Conservation (phyloP, 2,888 invertebrate species). For the Eugnorisma glareosa region DNA sequence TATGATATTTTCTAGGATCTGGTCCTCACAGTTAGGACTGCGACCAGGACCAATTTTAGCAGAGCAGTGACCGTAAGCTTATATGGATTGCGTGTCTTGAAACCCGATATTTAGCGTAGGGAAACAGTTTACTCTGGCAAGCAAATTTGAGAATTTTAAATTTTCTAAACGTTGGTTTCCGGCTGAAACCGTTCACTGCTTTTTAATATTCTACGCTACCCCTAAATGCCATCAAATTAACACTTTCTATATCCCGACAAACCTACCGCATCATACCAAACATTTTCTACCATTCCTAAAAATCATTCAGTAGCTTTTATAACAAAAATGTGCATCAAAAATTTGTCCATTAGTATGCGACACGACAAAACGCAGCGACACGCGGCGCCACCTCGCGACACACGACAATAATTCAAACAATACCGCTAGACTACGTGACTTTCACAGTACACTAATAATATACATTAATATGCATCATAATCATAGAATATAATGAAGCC, state of each 20-base stretch:
- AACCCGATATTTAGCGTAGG: background rate
- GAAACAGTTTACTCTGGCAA: background rate
- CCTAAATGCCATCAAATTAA: background rate
- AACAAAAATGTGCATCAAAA: conserved; percentile 29
- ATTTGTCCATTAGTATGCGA: conserved; percentile 59
- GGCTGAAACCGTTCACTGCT: background rate
- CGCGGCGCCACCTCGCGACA: conserved; percentile 58
- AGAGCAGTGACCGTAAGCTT: background rate
- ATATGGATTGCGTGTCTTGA: background rate
- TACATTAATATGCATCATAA: conserved; percentile 49
- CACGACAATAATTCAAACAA: conserved; percentile 58
- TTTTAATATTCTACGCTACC: conserved; percentile 13
- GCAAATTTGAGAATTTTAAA: background rate
- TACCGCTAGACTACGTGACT: conserved; percentile 63
- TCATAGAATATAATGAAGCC: conserved; percentile 41
- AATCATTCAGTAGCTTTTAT: conserved; percentile 25
- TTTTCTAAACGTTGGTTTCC: background rate
- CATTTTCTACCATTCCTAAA: background rate
- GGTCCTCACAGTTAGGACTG: background rate
- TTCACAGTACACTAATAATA: conserved; percentile 37
- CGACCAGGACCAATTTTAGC: background rate
- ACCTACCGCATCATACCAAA: background rate
- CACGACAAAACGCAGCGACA: conserved; percentile 29
- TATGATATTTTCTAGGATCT: no score
- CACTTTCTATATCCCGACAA: conserved; percentile 4